These are phyloP conservation scores for Ferrisia virgata DNA, from an alignment of 2,888 invertebrate genomes.

Conservation along the genomic window DNA sequence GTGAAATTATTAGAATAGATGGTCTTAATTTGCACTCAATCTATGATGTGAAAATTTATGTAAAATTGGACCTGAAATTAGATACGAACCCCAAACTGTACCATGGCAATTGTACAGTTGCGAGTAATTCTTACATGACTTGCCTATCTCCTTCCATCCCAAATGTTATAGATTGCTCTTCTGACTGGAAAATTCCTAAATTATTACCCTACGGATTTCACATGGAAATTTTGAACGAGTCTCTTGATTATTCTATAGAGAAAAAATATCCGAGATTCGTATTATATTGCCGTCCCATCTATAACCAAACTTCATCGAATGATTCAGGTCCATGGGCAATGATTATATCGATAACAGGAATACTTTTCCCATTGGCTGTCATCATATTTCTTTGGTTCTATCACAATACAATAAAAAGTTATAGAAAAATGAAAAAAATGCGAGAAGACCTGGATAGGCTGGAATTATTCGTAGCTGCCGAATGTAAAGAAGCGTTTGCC, in stretches of 20 bases:
- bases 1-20: conserved; percentile 82
- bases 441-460: conserved; percentile 99
- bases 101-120: conserved; percentile 66
- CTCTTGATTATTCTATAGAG: conserved; percentile 69
- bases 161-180: conserved; percentile 61
- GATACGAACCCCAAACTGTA: conserved; percentile 70
- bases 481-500: conserved; percentile 96
- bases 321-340: no score
- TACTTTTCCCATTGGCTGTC: conserved; percentile 78
- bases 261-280: conserved; percentile 72
- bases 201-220: conserved; percentile 75
- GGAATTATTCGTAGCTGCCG: conserved; percentile 91
- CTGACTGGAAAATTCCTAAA: conserved; percentile 78
- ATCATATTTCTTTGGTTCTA: conserved; percentile 90
- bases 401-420: conserved; percentile 93
- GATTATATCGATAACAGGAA: no score
- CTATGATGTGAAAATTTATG: conserved; percentile 90
- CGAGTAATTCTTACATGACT: conserved; percentile 74
- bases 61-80: conserved; percentile 61
- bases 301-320: no score
- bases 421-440: conserved; percentile 95
- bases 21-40: conserved; percentile 87
- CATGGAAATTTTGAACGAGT: conserved; percentile 89
- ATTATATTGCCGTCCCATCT: conserved; percentile 87
- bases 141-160: conserved; percentile 84